Percentiles rank a stretch among this genome's conserved stretches.
phyloP scores from a whole-genome alignment of 2,113 vertebrate species.

The Daubentonia madagascariensis region DNA sequence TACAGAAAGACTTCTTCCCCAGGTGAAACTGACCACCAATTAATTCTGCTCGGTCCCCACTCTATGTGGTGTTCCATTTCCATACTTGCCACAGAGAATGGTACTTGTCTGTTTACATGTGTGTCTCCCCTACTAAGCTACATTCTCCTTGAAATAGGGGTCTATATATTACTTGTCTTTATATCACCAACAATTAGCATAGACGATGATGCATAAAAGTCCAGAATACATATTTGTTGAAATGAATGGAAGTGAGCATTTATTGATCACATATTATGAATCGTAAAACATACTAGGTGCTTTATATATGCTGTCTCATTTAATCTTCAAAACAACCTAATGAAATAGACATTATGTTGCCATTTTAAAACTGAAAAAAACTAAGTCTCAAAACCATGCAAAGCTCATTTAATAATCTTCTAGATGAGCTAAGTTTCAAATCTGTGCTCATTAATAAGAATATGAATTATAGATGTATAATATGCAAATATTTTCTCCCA shows the following conservation, averaged over 20 bases:
- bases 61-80: not conserved
- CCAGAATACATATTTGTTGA: not conserved
- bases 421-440: not conserved
- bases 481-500: too few relatives aligned
- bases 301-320: not conserved
- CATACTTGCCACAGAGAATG: not conserved
- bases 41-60: not conserved
- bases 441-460: not conserved
- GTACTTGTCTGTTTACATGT: not conserved
- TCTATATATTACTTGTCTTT: not conserved
- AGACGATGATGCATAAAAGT: not conserved
- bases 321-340: not conserved
- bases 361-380: constrained; percentile 14
- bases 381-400: not conserved
- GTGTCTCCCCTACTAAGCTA: not conserved
- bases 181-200: not conserved
- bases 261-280: not conserved
- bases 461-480: too few relatives aligned
- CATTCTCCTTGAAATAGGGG: not conserved
- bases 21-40: not conserved
- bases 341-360: not conserved
- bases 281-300: not conserved
- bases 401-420: not conserved
- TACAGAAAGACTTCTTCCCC: not conserved
- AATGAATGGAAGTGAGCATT: not conserved